phyloP scores from a whole-genome alignment of 2,797 vertebrate genomes.

The Cryptoblepharus egeriae region DNA sequence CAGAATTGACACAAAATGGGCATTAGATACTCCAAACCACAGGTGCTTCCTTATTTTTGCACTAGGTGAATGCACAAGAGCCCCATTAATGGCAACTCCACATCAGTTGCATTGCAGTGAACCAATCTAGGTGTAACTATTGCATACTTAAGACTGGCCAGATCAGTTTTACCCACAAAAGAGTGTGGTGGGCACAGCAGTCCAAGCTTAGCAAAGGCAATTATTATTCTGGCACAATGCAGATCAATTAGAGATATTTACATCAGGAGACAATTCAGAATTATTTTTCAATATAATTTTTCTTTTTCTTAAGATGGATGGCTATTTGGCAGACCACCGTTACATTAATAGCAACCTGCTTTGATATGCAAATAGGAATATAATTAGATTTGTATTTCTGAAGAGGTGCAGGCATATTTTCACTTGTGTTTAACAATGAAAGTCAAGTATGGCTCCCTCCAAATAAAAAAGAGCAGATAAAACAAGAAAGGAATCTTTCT shows the following conservation, averaged over 20 bases:
- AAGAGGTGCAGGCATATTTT: conserved; percentile 72
- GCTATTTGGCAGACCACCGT: conserved; percentile 75
- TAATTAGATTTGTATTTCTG: conserved; percentile 80
- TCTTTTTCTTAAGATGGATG: conserved; percentile 79
- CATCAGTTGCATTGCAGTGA: no score
- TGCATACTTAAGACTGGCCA: no score
- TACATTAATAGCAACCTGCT: conserved; percentile 81
- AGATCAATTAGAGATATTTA: conserved; percentile 55
- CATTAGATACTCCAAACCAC: no score
- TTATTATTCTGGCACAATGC: not conserved
- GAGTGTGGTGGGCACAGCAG: no score
- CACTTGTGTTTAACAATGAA: conserved; percentile 45
- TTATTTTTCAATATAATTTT: conserved; percentile 51
- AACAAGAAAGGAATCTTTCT: conserved; percentile 7
- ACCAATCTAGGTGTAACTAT: no score
- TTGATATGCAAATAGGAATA: conserved; percentile 81
- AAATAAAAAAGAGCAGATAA: conserved; percentile 38
- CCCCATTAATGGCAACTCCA: no score
- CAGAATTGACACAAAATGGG: no score
- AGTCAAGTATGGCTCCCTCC: conserved; percentile 59
- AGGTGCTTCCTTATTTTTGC: no score
- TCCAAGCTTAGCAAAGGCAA: no score
- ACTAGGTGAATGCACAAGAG: no score
- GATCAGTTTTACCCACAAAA: no score
- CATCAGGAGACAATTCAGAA: conserved; percentile 66